phyloP scores from a whole-genome alignment of 2,113 vertebrate species.

The Laticauda colubrina region DNA sequence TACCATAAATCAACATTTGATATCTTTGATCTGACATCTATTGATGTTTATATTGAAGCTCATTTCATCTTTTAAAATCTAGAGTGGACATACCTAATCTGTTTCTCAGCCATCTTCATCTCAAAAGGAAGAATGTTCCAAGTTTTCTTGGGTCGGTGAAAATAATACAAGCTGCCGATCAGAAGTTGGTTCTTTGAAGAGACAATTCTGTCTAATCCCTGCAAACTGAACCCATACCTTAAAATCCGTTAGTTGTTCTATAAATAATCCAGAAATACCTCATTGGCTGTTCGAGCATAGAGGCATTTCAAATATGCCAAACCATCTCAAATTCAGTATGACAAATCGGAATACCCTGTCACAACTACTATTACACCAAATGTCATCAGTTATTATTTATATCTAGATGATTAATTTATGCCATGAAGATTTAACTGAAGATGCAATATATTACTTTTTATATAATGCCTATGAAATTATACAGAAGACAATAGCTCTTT shows the following conservation, averaged over 20 bases:
- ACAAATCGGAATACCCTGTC: constrained; percentile 5
- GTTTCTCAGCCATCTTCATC: constrained; percentile 74
- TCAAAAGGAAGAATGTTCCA: constrained; percentile 9
- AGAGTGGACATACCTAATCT: constrained; percentile 64
- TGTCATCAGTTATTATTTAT: constrained; percentile 26
- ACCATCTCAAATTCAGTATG: constrained; percentile 23
- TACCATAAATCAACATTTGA: neutral
- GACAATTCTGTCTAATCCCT: constrained; percentile 49
- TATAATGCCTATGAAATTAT: neutral
- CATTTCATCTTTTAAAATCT: neutral
- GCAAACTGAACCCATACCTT: constrained; percentile 49
- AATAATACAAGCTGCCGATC: constrained; percentile 9
- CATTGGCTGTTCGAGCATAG: constrained; percentile 9
- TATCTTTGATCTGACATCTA: neutral
- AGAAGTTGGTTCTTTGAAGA: constrained; percentile 28
- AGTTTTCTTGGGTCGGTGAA: constrained; percentile 28
- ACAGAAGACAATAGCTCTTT: neutral
- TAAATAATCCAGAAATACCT: constrained; percentile 26
- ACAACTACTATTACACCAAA: neutral
- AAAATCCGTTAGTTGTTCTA: constrained; percentile 29
- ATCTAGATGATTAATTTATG: constrained; percentile 1
- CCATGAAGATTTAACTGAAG: neutral
- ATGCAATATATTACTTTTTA: neutral
- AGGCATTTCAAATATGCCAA: constrained; percentile 12
- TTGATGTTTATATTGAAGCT: neutral